Evolutionary conservation across 2,797 vertebrate genomes (phyloP), one percentile per base, ranked within the genome.

Genomic region (Pagetopsis macropterus): DNA sequence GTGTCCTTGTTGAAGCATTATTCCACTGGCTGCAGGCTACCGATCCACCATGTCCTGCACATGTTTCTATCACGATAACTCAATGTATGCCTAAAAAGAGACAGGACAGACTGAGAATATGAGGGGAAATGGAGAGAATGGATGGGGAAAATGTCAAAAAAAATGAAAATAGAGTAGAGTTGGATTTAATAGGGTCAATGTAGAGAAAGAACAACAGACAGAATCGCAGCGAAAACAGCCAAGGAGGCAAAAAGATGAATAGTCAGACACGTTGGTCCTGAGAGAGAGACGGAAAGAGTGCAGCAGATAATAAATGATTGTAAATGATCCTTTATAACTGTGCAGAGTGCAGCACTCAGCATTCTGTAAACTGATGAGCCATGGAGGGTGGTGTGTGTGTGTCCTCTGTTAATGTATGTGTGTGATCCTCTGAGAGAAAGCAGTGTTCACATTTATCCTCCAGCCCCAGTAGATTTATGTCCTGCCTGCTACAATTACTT

Each of bases 311-410:
- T 79, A 76, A 81, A 84, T 84, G 62, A 88, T 66, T 86, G 75
- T 74, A 85, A 87, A 88, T 79, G 37, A 86, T 79, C 75, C 79
- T 88, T 88, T 85, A 84, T 87, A 82, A 72, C 82, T 31, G 72
- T 50, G 79, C 70, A 78, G 82, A 85, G 78, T 84, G 76, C 79
- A 78, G 76, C 75, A 72, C 81, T 91, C 85, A 89, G 85, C 88
- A 77, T 69, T 89, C 80, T 86, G 72, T 77, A 81, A 86, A 85
- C 76, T 75, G 84, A 87, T 87, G 89, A 89, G 84, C 78, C 84
- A 62, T 84, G 71, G 70, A 75, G 51, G 57, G 33, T 49, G n/a
- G 52, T 43, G 31, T 65, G 58, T 69, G 31, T 59, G 75, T 58
- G 46, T 59, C 43, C 49, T 41, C 21, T 57, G 56, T 60, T 19